These are phyloP conservation scores for Sylvilagus bachmani DNA, from an alignment of 2,113 vertebrate genomes.

Conservation along the genomic window DNA sequence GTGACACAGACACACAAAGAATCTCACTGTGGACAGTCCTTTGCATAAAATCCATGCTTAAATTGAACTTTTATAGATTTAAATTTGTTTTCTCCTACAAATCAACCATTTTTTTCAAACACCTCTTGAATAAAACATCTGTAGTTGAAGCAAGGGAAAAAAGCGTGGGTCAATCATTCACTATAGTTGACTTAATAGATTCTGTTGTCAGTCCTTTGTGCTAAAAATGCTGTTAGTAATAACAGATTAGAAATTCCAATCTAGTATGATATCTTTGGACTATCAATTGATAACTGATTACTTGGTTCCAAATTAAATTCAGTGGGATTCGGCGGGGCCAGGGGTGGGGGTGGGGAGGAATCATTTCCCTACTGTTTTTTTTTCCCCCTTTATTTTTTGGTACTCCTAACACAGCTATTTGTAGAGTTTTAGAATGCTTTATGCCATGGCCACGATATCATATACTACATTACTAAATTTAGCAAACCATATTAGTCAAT, in stretches of 20 bases:
- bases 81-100: not conserved
- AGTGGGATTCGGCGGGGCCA: not conserved
- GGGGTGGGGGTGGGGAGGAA: no score
- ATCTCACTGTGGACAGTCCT: not conserved
- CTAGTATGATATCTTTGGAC: not conserved
- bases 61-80: not conserved
- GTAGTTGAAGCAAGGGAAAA: not conserved
- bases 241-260: not conserved
- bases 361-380: not conserved
- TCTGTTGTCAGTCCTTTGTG: not conserved
- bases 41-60: not conserved
- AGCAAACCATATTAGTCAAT: not conserved
- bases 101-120: not conserved
- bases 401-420: not conserved
- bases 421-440: not conserved
- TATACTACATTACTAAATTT: not conserved
- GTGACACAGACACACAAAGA: not conserved
- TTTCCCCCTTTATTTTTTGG: not conserved
- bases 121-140: not conserved
- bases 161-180: not conserved
- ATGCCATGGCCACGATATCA: not conserved
- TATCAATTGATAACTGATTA: not conserved
- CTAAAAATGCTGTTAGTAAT: not conserved
- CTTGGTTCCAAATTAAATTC: not conserved
- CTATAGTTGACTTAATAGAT: not conserved